Evolutionary conservation across 2,113 vertebrate genomes (phyloP), one percentile per base, ranked within the genome.

Genomic region (Parotia lawesii): DNA sequence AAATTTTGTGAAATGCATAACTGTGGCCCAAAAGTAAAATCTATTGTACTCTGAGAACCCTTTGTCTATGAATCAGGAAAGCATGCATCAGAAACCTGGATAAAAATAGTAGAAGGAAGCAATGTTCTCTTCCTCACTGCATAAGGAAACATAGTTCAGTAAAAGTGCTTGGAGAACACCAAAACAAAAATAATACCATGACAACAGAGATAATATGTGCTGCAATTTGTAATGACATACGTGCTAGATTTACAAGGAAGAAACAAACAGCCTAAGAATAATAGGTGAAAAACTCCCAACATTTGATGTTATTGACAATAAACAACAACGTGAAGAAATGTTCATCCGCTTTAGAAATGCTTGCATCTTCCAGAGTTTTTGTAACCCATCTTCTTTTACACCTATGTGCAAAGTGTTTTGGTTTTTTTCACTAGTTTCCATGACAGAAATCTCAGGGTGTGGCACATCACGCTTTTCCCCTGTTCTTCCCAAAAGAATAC

Each of bases 61-160:
- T 40, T 82, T 54, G 27, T 33, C 44, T 31, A 31, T 45, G 75
- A 65, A 71, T 25, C 14, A 18, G 22, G 44, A 37, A 22, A 53
- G 22, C 15, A 42, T 38, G 40, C 9, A 82, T 25, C 40, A 82
- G 44, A 91, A 78, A 29, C 9, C n/a, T 69, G 38, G 45, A 53
- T 57, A 70, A 85, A 76, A 79, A 47, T 8, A 21, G 25, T 12
- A 82, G 61, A 75, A 65, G 44, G 24, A 78, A 93, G 35, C 12
- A 87, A 61, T 0, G 1, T 14, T 75, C 40, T 93, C 40, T 31
- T 69, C 33, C 51, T 81, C 0, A 0, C 28, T 45, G 37, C 28
- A 53, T 40, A 50, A 69, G 17, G 44, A 82, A 92, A 44, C 27
- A 57, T 56, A 38, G 24, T 44, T 78, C 85, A 75, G 38, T 35